Percentiles rank a stretch among this genome's conserved stretches.
phyloP scores from a whole-genome alignment of 2,888 invertebrate genomes.

The Parnassius smintheus region DNA sequence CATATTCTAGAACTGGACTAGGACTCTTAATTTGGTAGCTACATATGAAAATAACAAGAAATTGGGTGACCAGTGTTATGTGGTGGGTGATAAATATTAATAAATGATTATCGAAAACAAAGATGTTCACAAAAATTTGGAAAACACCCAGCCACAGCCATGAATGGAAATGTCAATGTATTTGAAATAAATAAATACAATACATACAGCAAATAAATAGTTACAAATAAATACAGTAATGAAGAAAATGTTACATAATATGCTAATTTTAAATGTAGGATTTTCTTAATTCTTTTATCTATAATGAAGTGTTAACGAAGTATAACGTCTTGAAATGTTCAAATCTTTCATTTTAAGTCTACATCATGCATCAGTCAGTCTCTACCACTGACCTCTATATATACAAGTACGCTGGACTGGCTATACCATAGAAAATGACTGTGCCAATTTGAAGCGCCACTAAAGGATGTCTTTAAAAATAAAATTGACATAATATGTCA shows the following conservation, averaged over 20 bases:
- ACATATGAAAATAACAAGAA: slow-evolving; percentile 17
- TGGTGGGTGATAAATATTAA: slow-evolving; percentile 41
- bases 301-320: slow-evolving; percentile 6
- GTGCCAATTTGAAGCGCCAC: no score
- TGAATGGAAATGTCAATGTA: slow-evolving; percentile 49
- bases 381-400: no score
- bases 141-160: slow-evolving; percentile 58
- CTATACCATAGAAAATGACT: no score
- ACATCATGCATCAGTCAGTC: slow-evolving; percentile 74
- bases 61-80: slow-evolving; percentile 27
- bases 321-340: background rate
- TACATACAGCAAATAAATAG: slow-evolving; percentile 38
- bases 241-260: background rate
- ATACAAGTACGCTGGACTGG: no score
- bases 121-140: slow-evolving; percentile 45
- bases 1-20: background rate
- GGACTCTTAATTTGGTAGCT: slow-evolving; percentile 3
- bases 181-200: slow-evolving; percentile 32
- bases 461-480: no score
- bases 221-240: slow-evolving; percentile 34
- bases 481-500: no score
- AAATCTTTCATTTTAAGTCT: slow-evolving; percentile 30
- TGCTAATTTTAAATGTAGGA: no score
- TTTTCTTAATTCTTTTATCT: background rate
- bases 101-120: slow-evolving; percentile 47